Percentiles rank a stretch among this genome's conserved stretches.
These are phyloP conservation scores for Mus minutoides DNA, from an alignment of 2,797 vertebrate species.

Conservation along the genomic window DNA sequence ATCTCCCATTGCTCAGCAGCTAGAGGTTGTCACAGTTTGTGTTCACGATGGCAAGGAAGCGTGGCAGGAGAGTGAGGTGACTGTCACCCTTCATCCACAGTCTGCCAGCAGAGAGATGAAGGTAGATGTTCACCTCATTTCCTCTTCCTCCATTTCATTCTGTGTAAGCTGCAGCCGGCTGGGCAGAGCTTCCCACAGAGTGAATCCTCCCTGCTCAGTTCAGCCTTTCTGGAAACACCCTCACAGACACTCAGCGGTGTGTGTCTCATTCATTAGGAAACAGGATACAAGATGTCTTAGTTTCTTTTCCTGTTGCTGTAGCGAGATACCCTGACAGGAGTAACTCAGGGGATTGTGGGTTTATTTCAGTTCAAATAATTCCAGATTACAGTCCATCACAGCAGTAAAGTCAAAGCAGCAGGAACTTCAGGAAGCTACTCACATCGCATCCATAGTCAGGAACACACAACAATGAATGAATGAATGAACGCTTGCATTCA, in stretches of 20 bases:
- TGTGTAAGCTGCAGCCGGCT: no score
- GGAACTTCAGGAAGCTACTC: not conserved
- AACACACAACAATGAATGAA: not conserved
- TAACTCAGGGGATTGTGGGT: not conserved
- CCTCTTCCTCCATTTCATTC: not conserved
- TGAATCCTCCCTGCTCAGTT: not conserved
- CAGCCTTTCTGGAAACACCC: not conserved
- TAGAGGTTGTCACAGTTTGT: not conserved
- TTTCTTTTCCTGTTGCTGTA: not conserved
- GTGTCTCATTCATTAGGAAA: not conserved
- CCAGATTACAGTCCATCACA: not conserved
- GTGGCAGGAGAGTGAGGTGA: rapidly evolving
- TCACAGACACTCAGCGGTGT: not conserved
- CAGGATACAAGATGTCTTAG: not conserved
- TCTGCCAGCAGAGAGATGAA: no score
- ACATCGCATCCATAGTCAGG: not conserved
- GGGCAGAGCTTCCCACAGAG: no score
- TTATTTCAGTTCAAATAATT: not conserved
- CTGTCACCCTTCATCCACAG: not conserved
- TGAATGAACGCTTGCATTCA: not conserved
- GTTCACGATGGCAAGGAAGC: not conserved
- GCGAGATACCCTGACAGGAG: not conserved
- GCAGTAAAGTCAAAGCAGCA: no score
- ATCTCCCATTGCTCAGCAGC: not conserved
- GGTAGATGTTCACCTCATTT: not conserved